Base-by-base conservation (phyloP, 2,797 vertebrate genomes). In the Acanthurus leucopareius region DNA sequence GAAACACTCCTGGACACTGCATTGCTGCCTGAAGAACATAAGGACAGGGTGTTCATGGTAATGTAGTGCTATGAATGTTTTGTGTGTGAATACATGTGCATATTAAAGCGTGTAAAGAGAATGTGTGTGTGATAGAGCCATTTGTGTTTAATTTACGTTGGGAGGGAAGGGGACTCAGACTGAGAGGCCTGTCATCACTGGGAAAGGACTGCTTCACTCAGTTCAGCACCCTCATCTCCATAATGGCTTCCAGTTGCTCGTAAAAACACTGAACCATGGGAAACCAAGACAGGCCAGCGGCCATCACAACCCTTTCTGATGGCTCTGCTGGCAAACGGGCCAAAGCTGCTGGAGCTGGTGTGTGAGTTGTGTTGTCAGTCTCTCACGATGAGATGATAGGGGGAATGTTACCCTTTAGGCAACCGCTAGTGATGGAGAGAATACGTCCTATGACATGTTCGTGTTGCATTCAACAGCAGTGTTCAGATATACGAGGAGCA, bases 221-320 rank as follows among this genome's bases (percentile, higher is more conserved):
- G 85, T 73, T 85, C 91, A 82, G 83, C 89, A 79, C 86, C 88
- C 93, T 94, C 94, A 92, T 94, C 93, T 93, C 88, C 91, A 87
- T 95, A 95, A 96, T 95, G 93, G 93, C 89, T 96, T 95, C 95
- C 95, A 96, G 94, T 95, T 80, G 87, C 94, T 95, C 91, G 81
- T 96, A 95, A 95, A 93, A 92, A 91, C 88, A 85, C 69, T 47
- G 76, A 89, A 86, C 86, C 90, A 90, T 93, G 92, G 91, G 91
- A 92, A 94, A 92, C 87, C 89, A 79, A 81, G 89, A 93, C 85
- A 88, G 87, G 79, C 84, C 77, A 85, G 77, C 56, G 68, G 80
- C 73, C 74, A 83, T 79, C 76, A 75, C 69, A 88, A 65, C 79
- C 77, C 85, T 66, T 59, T 83, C 79, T 44, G 78, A 89, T 84